Evolutionary conservation across 2,113 vertebrate species (phyloP).

Genomic region (Heterotilapia buettikoferi): DNA sequence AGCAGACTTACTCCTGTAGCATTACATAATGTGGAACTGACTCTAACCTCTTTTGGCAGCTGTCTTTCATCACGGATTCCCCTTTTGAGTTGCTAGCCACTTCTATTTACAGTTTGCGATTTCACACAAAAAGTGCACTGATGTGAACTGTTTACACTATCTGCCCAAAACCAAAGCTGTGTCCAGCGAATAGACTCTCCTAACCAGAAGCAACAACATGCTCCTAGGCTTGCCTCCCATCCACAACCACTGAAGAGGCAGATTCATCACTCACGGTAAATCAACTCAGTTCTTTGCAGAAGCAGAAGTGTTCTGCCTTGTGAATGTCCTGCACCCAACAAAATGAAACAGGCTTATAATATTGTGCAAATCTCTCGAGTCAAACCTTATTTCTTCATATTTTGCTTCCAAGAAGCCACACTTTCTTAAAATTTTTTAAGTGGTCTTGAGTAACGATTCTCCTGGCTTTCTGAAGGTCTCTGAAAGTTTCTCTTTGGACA

Average conservation of each 20-base stretch:
- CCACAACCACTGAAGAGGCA: background rate
- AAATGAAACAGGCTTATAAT: background rate
- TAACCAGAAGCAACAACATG: background rate
- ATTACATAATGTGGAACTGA: background rate
- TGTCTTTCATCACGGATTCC: background rate
- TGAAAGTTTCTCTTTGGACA: background rate
- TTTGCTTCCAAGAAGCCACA: background rate
- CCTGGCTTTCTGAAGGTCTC: background rate
- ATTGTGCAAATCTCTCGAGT: background rate
- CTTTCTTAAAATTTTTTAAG: background rate
- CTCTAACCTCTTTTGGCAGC: background rate
- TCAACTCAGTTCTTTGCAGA: background rate
- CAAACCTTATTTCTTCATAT: background rate
- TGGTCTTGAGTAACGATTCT: background rate
- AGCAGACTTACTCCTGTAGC: background rate
- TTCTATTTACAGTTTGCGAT: background rate
- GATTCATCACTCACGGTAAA: background rate
- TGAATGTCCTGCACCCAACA: background rate
- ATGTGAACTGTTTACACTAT: background rate
- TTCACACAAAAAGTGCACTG: background rate
- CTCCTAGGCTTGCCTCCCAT: background rate
- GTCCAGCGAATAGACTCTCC: background rate
- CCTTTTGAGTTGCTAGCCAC: background rate
- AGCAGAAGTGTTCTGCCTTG: background rate
- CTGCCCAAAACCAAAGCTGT: background rate